These are phyloP conservation scores for Amphibalanus amphitrite DNA, from an alignment of 1,140 invertebrate species.

Conservation along the genomic window DNA sequence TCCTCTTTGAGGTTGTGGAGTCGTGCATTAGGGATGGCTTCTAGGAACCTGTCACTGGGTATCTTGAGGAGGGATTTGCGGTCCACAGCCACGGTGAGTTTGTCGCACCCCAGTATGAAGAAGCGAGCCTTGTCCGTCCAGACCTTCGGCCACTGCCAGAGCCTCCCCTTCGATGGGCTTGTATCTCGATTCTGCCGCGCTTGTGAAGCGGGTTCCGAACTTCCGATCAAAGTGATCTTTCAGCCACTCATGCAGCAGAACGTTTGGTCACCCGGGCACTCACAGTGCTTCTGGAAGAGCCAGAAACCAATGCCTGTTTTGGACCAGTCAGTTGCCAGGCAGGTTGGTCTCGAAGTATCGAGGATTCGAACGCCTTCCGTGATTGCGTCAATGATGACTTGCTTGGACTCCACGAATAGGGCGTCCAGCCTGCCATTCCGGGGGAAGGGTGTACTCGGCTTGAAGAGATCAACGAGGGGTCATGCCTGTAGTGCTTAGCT, in stretches of 20 bases:
- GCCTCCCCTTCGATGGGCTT: constrained; percentile 5
- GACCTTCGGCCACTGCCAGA: constrained; percentile 5
- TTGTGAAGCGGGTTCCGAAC: constrained; percentile 4
- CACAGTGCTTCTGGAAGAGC: constrained; percentile 6
- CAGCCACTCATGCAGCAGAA: constrained; percentile 4
- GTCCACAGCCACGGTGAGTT: constrained; percentile 5
- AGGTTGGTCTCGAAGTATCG: constrained; percentile 5
- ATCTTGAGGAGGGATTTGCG: background rate
- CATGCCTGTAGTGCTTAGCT: too few species aligned
- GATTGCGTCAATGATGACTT: constrained; percentile 5
- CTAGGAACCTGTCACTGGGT: background rate
- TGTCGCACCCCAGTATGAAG: constrained; percentile 3
- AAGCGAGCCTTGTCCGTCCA: constrained; percentile 6
- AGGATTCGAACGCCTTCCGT: constrained; percentile 9
- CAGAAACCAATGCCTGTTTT: constrained; percentile 9
- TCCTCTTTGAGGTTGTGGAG: background rate
- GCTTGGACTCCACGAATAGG: background rate
- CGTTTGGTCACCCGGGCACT: background rate
- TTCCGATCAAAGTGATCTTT: constrained; percentile 7
- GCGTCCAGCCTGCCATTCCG: background rate
- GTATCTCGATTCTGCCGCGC: constrained; percentile 5
- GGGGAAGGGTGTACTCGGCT: background rate
- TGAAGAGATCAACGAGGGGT: background rate
- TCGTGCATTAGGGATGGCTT: background rate
- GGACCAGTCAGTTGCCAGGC: constrained; percentile 13